Percentiles rank a stretch among this genome's conserved stretches.
phyloP scores from a whole-genome alignment of 2,888 invertebrate genomes.

The Escarpia spicata region DNA sequence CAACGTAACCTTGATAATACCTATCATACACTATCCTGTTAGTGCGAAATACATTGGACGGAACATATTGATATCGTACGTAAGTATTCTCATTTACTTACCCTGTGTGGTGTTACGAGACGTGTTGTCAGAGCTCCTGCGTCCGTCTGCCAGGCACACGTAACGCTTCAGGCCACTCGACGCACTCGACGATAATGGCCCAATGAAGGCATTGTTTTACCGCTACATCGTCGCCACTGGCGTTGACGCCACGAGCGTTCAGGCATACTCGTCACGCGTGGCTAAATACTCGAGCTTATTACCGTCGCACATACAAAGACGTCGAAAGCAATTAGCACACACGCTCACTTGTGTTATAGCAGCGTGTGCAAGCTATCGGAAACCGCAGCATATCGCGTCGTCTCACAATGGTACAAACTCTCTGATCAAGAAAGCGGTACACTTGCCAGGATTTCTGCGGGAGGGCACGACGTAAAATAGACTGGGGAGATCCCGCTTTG shows the following conservation, averaged over 20 bases:
- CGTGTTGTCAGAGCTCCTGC: background rate
- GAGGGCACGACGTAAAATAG: background rate
- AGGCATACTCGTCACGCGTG: background rate
- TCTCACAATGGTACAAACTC: background rate
- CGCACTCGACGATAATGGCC: background rate
- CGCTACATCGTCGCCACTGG: background rate
- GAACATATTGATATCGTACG: background rate
- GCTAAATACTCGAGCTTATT: background rate
- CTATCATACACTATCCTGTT: background rate
- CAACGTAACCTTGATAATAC: background rate
- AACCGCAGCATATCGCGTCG: background rate
- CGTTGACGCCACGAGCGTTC: background rate
- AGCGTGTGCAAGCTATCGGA: background rate
- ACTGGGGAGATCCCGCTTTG: background rate
- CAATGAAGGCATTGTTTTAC: constrained; percentile 3
- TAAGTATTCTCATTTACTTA: background rate
- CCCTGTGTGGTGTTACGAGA: background rate
- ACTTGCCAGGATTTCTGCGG: background rate
- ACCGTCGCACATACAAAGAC: background rate
- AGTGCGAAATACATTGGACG: background rate
- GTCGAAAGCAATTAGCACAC: background rate
- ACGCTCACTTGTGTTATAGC: background rate
- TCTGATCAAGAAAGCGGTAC: background rate
- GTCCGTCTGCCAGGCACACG: background rate
- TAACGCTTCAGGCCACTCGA: background rate